phyloP scores from a whole-genome alignment of 2,797 vertebrate species.

The Paguma larvata region DNA sequence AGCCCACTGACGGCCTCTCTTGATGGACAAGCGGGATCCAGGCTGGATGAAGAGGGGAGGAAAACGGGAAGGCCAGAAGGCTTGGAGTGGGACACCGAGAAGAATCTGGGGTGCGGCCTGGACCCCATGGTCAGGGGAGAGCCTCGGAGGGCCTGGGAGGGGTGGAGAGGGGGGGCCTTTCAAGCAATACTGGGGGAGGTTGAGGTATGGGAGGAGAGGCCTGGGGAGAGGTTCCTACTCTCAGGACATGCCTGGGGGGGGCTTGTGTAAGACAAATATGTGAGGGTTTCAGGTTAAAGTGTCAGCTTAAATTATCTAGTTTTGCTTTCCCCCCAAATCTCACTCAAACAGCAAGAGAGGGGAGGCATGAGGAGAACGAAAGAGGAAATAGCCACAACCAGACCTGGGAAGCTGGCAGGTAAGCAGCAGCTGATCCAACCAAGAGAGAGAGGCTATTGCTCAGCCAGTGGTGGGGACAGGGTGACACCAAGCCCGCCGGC shows the following conservation, averaged over 20 bases:
- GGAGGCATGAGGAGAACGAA: not conserved
- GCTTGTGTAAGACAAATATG: not conserved
- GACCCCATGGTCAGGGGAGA: rapidly evolving
- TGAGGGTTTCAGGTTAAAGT: not conserved
- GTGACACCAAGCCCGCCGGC: not conserved
- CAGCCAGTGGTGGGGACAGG: not conserved
- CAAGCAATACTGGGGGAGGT: not conserved
- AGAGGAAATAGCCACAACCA: not conserved
- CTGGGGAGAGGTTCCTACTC: not conserved
- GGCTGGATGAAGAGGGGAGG: not conserved
- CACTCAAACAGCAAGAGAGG: not conserved
- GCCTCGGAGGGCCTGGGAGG: not conserved
- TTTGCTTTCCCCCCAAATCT: not conserved
- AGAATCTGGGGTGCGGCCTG: not conserved
- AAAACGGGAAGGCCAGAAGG: not conserved
- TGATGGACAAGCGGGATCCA: not conserved
- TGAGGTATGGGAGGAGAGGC: not conserved
- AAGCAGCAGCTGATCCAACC: not conserved
- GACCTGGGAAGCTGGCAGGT: not conserved
- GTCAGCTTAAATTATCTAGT: not conserved
- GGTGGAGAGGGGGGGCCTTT: not conserved
- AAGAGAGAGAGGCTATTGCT: not conserved
- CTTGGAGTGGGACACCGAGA: not conserved
- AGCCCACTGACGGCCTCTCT: rapidly evolving
- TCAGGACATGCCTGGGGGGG: too few species aligned